A percentile compares a stretch with the other conserved stretches of the same genome.
phyloP scores from a whole-genome alignment of 2,113 vertebrate genomes.

The Rousettus leschenaultii region DNA sequence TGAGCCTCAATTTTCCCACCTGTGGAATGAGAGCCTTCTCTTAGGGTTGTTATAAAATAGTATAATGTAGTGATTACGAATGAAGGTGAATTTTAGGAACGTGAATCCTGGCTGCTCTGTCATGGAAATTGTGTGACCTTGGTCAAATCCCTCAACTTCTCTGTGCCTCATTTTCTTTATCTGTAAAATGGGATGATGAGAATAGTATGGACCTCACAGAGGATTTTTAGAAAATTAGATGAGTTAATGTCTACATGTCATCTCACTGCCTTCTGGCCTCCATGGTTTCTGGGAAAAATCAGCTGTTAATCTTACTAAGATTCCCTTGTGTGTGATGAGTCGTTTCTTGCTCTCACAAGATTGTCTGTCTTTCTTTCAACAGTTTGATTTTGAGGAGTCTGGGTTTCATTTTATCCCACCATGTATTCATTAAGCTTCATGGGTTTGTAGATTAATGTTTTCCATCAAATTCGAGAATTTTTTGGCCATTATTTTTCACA shows the following conservation, averaged over 20 bases:
- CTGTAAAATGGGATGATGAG: background rate
- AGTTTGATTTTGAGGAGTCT: background rate
- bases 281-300: background rate
- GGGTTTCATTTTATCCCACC: background rate
- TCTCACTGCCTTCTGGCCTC: background rate
- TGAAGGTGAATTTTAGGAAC: background rate
- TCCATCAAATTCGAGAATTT: background rate
- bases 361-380: background rate
- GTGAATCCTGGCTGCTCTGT: background rate
- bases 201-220: background rate
- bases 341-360: background rate
- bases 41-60: background rate
- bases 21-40: background rate
- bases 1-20: background rate
- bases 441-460: background rate
- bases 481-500: background rate
- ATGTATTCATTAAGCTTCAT: background rate
- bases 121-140: background rate
- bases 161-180: background rate
- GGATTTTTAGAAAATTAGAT: background rate
- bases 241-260: background rate
- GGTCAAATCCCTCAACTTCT: background rate
- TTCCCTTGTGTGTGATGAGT: background rate
- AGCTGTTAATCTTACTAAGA: background rate
- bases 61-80: background rate